Evolutionary conservation across 23 tunicate genomes (phyloP), one percentile per base, ranked within the genome.

Genomic region (Diplosoma virens): DNA sequence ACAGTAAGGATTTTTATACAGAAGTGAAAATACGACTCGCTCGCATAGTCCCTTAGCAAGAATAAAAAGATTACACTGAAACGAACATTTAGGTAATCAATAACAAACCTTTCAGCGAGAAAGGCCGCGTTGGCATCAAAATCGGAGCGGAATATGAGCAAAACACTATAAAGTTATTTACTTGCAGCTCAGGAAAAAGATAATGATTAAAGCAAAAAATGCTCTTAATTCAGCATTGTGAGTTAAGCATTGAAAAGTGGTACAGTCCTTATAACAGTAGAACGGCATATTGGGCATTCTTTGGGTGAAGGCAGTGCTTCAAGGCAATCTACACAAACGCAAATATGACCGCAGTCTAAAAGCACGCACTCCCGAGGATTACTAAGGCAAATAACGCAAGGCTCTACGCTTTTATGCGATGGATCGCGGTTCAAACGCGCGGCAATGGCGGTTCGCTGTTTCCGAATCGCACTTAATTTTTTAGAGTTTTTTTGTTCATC

Each of bases 341-440:
- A 92, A 48, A 92, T 78, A 81, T 92, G 97, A 20, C 97, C 97
- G 45, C 97, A 92, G 54, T 92, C 82, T 9, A 92, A 33, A 56
- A 84, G 26, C 18, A 85, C 86, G 52, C 91, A 85, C 70, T 92
- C 97, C 36, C 97, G 61, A 16, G 93, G 97, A 68, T 92, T 92
- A 11, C 77, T 78, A 35, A 92, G 50, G 54, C 97, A 92, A 11
- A 92, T 70, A 27, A 81, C 79, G 56, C 97, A 92, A 27, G 69
- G 30, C 30, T 68, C 75, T 30, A 34, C 53, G 29, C 54, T 63
- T 1, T 48, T 37, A 7, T 55, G 45, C 3, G 31, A 14, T 32
- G 37, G 27, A 6, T 79, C 78, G 22, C 82, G 66, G 31, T 66
- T 75, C 24, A 56, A 21, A 1, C 74, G 79, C 5, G 47, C 77